Evolutionary conservation across 64 coral and sea anemone species (phyloP).

Genomic region (Pachyseris speciosa): DNA sequence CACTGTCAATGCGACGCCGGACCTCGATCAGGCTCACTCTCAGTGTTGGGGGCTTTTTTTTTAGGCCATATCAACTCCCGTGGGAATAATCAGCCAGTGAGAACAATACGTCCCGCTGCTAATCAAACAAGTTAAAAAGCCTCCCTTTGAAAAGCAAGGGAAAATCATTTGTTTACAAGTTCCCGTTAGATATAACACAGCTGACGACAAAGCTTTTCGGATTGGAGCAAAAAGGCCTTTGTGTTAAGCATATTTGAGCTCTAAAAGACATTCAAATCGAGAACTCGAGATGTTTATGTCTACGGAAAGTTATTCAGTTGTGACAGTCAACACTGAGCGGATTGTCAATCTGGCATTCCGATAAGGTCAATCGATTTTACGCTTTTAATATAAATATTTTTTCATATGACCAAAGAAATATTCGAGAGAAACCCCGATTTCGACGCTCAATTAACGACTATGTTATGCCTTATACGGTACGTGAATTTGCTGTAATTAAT

Average conservation of each 20-base stretch:
- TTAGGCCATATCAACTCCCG: background rate
- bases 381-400: too few species aligned
- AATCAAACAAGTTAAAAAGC: conserved; percentile 14
- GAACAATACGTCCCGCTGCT: background rate
- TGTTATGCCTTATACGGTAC: too few species aligned
- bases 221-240: background rate
- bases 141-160: background rate
- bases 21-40: background rate
- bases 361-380: too few species aligned
- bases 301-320: background rate
- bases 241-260: background rate
- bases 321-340: too few species aligned
- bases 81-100: background rate
- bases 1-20: background rate
- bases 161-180: conserved; percentile 10
- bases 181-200: background rate
- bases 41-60: background rate
- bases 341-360: too few species aligned
- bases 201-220: background rate
- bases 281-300: background rate
- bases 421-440: too few species aligned
- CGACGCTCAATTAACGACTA: too few species aligned
- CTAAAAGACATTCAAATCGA: background rate
- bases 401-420: too few species aligned
- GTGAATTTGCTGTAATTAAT: too few species aligned